Base-by-base conservation (phyloP, 1,140 invertebrate species). In the Drosophila lacertosa region DNA sequence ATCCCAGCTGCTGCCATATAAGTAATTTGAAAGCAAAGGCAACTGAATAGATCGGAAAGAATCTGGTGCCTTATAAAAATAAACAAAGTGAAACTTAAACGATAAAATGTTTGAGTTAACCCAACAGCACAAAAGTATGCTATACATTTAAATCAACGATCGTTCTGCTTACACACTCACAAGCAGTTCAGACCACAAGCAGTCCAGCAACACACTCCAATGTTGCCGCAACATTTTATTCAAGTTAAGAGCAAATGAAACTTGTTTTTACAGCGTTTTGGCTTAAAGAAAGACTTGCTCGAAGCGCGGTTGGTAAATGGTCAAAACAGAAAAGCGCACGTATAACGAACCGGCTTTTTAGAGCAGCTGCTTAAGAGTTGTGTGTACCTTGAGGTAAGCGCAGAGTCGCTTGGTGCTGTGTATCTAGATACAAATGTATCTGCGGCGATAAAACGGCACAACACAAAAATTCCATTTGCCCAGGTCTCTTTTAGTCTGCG, bases 381-480 rank as follows among this genome's bases (percentile, higher is more conserved):
- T 3, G 13, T 42, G 26, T 29, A 29, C 7, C 6, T 39, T 11
- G 15, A 18, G 24, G 24, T 39, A 39, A 44, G 53, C 42, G 22
- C 57, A 39, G 13, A 13, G 48, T 29, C 33, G 26, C 11, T 5
- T 35, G 55, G 47, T n/a, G 44, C 22, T 32, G 33, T 64, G 32
- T 48, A 66, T 70, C 64, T 66, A 81, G 77, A 86, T 84, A 86
- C 81, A 86, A 84, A 84, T 84, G 80, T 81, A 86, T 84, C 82
- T 74, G 69, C 60, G 66, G 65, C 68, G 78, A 82, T 82, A 77
- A 74, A 83, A 64, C 74, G 58, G 66, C 77, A 72, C 68, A 75
- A 45, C 50, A 66, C 40, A 63, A 58, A 63, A 58, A 75, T 63
- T 71, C 42, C 54, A 75, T 66, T 69, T 57, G 62, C 64, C 66